Evolutionary conservation across 2,113 vertebrate genomes (phyloP).

Genomic region (Cyprinus carpio): DNA sequence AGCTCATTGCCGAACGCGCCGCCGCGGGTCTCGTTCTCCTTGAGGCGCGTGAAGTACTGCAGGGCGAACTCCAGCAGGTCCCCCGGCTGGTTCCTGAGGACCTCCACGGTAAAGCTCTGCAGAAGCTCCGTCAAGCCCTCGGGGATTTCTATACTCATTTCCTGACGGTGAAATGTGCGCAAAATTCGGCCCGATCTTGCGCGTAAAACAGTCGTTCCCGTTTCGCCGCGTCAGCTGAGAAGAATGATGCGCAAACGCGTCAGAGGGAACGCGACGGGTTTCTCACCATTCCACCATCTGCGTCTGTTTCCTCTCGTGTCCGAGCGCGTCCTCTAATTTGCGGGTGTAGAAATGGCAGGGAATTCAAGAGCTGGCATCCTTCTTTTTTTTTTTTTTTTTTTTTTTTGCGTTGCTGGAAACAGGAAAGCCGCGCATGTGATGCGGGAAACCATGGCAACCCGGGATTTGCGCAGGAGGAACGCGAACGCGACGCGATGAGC

Average conservation of each 20-base stretch:
- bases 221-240: constrained; percentile 42
- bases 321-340: constrained; percentile 54
- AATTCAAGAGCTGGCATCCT: constrained; percentile 74
- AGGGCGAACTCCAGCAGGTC: constrained; percentile 94
- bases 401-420: constrained; percentile 69
- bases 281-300: constrained; percentile 48
- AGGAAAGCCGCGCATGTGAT: constrained; percentile 87
- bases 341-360: constrained; percentile 76
- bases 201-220: not conserved
- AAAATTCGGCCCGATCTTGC: constrained; percentile 54
- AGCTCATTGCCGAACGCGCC: constrained; percentile 78
- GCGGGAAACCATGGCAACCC: constrained; percentile 85
- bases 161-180: constrained; percentile 75
- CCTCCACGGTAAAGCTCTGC: constrained; percentile 98
- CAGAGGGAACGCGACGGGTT: constrained; percentile 11
- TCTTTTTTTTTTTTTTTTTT: too few species aligned
- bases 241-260: constrained; percentile 37
- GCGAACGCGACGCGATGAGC: constrained; percentile 42
- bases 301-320: constrained; percentile 42
- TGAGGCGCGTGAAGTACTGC: constrained; percentile 94
- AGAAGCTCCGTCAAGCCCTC: constrained; percentile 97
- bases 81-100: constrained; percentile 90
- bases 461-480: constrained; percentile 74
- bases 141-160: constrained; percentile 97
- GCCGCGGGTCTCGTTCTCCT: constrained; percentile 81